phyloP scores from a whole-genome alignment of 2,888 invertebrate species.

The Perdita meconis region DNA sequence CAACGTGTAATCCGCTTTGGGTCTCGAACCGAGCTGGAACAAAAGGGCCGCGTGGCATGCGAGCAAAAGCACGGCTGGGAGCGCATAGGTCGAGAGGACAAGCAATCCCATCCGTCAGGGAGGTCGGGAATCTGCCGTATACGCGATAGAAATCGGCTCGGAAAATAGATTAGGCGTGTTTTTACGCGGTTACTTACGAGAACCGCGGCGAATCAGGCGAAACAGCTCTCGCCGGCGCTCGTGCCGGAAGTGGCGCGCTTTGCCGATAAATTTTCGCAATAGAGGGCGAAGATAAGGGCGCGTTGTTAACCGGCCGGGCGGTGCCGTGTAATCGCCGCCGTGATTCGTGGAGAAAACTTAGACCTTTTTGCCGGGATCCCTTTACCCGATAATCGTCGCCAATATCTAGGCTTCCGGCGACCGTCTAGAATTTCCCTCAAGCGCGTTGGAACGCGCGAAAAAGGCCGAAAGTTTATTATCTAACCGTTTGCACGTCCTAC shows the following conservation, averaged over 20 bases:
- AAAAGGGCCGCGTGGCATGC: constrained; percentile 2
- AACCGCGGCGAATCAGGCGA: constrained; percentile 38
- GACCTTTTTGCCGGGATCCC: constrained; percentile 51
- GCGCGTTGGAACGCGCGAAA: neutral
- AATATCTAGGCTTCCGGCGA: constrained; percentile 4
- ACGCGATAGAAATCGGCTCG: constrained; percentile 48
- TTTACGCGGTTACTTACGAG: constrained; percentile 68
- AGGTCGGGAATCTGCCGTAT: constrained; percentile 17
- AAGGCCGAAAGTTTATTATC: neutral
- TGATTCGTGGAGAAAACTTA: constrained; percentile 67
- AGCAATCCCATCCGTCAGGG: constrained; percentile 17
- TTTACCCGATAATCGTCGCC: constrained; percentile 31
- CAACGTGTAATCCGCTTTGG: constrained; percentile 4
- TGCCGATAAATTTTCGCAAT: constrained; percentile 68
- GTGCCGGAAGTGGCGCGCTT: constrained; percentile 68
- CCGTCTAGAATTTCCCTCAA: neutral
- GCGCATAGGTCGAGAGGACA: neutral
- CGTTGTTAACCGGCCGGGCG: constrained; percentile 63
- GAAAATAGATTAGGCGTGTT: constrained; percentile 71
- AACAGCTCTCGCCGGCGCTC: constrained; percentile 62
- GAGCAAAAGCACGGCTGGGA: neutral
- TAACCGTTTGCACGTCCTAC: neutral
- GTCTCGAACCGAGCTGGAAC: constrained; percentile 12
- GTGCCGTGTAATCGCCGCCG: constrained; percentile 66
- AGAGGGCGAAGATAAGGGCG: constrained; percentile 63